Conservation (phyloP, 2,888 invertebrate species). For the Anticlea derivata region DNA sequence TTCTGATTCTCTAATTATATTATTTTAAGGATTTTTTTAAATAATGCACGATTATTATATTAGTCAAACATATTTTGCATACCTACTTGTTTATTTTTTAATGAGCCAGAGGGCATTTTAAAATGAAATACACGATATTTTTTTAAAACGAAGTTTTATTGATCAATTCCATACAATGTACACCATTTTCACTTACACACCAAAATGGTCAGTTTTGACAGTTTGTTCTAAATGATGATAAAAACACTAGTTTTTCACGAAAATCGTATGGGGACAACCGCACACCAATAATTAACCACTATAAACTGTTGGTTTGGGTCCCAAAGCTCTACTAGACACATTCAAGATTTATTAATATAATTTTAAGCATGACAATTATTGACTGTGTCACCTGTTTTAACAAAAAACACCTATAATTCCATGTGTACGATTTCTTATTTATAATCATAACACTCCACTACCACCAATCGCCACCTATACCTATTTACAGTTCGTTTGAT, state of each 20-base stretch:
- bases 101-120: neutral
- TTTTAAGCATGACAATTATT: neutral
- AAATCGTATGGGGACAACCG: neutral
- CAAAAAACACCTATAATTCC: conserved; percentile 8
- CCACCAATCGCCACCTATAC: conserved; percentile 29
- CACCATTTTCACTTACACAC: conserved; percentile 61
- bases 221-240: conserved; percentile 40
- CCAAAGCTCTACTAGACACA: too few species aligned
- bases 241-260: neutral
- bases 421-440: conserved; percentile 12
- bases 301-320: neutral
- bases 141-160: conserved; percentile 59
- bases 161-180: conserved; percentile 64
- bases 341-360: neutral
- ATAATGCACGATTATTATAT: too few species aligned
- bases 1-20: neutral
- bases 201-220: conserved; percentile 40
- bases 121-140: conserved; percentile 37
- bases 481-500: conserved; percentile 35
- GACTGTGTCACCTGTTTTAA: neutral
- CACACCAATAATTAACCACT: conserved; percentile 4
- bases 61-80: neutral
- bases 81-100: neutral
- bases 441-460: conserved; percentile 25
- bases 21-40: neutral